Conservation (phyloP, 2,113 vertebrate genomes). For the Oryzias javanicus region DNA sequence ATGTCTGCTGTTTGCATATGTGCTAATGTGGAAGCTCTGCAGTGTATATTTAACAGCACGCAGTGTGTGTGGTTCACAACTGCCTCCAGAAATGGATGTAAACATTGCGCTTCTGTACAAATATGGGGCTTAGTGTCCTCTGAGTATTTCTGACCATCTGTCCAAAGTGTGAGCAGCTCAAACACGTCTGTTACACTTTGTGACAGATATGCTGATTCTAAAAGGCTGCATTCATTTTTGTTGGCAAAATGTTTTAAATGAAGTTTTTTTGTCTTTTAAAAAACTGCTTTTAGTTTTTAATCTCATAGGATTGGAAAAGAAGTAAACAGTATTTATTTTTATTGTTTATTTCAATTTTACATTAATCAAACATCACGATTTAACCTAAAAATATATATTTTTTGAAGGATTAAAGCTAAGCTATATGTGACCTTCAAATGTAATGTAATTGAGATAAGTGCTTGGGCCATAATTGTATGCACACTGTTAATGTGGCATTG, state of each 20-base stretch:
- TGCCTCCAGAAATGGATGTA: constrained; percentile 44
- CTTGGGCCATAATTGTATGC: constrained; percentile 39
- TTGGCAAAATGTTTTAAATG: background rate
- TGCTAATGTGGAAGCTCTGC: constrained; percentile 24
- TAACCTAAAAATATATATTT: background rate
- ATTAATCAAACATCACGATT: constrained; percentile 4
- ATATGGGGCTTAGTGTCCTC: constrained; percentile 44
- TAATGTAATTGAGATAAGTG: constrained; percentile 48
- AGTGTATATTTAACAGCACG: constrained; percentile 21
- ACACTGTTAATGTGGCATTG: constrained; percentile 54
- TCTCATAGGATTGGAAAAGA: no score
- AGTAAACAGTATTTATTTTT: no score
- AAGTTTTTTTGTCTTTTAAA: background rate
- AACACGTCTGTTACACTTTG: constrained; percentile 3
- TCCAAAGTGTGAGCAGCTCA: constrained; percentile 20
- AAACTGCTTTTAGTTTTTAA: no score
- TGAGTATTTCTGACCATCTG: constrained; percentile 42
- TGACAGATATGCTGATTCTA: background rate
- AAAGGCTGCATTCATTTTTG: no score
- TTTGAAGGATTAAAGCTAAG: constrained; percentile 8
- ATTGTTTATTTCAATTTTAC: constrained; percentile 1
- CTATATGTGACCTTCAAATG: constrained; percentile 39
- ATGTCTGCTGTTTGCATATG: constrained; percentile 14
- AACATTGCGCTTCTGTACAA: constrained; percentile 35
- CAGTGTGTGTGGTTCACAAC: constrained; percentile 20